Evolutionary conservation across 2,113 vertebrate species (phyloP), one percentile per base, ranked within the genome.

Genomic region (Xiphophorus hellerii): DNA sequence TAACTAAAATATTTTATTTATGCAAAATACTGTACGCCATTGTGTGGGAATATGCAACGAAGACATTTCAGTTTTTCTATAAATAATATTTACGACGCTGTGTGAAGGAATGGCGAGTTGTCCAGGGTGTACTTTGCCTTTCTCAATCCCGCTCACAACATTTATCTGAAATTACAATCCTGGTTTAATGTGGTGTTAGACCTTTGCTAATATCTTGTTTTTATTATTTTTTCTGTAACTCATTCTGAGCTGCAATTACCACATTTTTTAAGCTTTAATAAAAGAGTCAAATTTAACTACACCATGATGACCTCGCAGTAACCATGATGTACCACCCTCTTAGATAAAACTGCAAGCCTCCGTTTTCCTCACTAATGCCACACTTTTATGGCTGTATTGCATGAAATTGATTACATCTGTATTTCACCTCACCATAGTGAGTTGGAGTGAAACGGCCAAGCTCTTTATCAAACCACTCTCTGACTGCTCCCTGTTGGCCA

Each of bases 401-500:
- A 85, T 81, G 65, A 69, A 88, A 91, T 90, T 87, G 90, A 91
- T 93, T 91, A 78, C 33, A 84, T 86, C 82, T 82, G 76, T 89
- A 90, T 90, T 90, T 89, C 86, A 87, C 75, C 27, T 74, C n/a
- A 3, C 81, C 48, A 60, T 73, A 14, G 73, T 71, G 31, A 75
- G 69, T 69, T 35, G 8, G 72, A 37, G 68, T 81, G 78, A 89
- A 84, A 84, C 75, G 83, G 83, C 82, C 63, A 8, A 83, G 74
- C 71, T 69, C 72, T 91, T 91, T 80, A 90, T 88, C 86, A 89
- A 90, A 88, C 30, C 1, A 4, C 79, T 81, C 76, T 82, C 65
- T 66, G 69, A 78, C 78, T 68, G 79, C 73, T 67, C 74, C 76
- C 74, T 67, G 77, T 76, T 68, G 83, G 80, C 71, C 74, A 64